Conservation (phyloP, 2,797 vertebrate species). For the Limnodromus scolopaceus region DNA sequence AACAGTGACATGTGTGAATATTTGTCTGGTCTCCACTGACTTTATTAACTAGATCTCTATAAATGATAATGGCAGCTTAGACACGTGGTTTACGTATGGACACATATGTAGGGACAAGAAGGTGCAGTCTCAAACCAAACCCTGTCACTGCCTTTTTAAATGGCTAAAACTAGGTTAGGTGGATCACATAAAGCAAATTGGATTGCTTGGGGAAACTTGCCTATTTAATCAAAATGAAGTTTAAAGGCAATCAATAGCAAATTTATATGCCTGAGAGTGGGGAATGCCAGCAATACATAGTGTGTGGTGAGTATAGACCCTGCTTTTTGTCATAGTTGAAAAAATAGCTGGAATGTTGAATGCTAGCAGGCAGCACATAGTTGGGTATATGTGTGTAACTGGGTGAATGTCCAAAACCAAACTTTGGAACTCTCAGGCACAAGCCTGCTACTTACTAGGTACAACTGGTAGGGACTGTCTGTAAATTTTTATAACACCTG, state of each 20-base stretch:
- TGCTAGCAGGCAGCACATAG: background rate
- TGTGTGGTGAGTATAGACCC: accelerated
- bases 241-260: background rate
- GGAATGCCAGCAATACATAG: background rate
- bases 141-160: background rate
- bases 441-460: background rate
- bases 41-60: background rate
- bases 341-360: background rate
- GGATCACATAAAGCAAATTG: background rate
- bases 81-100: background rate
- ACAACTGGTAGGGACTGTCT: background rate
- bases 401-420: background rate
- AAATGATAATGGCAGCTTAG: background rate
- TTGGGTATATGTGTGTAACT: background rate
- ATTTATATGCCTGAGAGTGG: background rate
- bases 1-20: accelerated
- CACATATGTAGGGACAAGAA: background rate
- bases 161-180: background rate
- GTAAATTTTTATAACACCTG: background rate
- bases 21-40: background rate
- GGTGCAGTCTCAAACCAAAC: background rate
- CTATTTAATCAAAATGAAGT: background rate
- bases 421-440: background rate
- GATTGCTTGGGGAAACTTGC: background rate
- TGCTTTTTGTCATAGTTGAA: background rate